Conservation (phyloP, 2,888 invertebrate species). For the Drosophila bunnanda region DNA sequence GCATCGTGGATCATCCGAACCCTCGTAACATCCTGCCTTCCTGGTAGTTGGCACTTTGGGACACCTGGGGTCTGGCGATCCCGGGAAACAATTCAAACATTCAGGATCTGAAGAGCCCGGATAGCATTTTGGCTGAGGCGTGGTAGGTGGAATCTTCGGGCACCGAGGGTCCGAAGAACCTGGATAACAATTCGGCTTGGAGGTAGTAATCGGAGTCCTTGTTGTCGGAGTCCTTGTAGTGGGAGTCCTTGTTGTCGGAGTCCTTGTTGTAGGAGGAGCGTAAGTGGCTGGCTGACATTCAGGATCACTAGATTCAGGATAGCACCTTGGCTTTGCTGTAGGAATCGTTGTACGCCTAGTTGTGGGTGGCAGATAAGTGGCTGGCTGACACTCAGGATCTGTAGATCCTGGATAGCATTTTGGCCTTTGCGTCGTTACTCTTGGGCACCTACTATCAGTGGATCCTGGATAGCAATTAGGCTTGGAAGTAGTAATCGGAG, state of each 20-base stretch:
- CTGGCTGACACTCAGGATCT: too few relatives aligned
- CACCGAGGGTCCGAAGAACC: not conserved
- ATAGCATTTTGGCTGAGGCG: not conserved
- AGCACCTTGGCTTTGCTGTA: too few relatives aligned
- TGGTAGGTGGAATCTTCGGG: not conserved
- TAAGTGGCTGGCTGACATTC: too few relatives aligned
- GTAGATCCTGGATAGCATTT: too few relatives aligned
- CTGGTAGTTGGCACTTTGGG: not conserved
- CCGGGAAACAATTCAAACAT: not conserved
- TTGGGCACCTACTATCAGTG: too few relatives aligned
- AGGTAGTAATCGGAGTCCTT: slow-evolving; percentile 9
- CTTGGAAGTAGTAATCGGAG: too few relatives aligned
- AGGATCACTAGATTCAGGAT: too few relatives aligned
- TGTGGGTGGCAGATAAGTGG: too few relatives aligned
- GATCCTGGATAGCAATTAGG: too few relatives aligned
- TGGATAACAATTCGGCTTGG: slow-evolving; percentile 18
- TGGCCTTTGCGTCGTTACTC: too few relatives aligned
- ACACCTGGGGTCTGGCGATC: not conserved
- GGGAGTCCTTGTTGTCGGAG: not conserved
- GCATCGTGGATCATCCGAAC: not conserved
- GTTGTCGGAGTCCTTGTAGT: not conserved
- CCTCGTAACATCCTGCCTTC: not conserved
- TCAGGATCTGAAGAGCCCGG: not conserved
- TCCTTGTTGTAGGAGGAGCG: not conserved
- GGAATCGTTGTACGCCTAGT: too few relatives aligned